Conservation (phyloP, 2,113 vertebrate genomes). For the Ariopsis seemanni region DNA sequence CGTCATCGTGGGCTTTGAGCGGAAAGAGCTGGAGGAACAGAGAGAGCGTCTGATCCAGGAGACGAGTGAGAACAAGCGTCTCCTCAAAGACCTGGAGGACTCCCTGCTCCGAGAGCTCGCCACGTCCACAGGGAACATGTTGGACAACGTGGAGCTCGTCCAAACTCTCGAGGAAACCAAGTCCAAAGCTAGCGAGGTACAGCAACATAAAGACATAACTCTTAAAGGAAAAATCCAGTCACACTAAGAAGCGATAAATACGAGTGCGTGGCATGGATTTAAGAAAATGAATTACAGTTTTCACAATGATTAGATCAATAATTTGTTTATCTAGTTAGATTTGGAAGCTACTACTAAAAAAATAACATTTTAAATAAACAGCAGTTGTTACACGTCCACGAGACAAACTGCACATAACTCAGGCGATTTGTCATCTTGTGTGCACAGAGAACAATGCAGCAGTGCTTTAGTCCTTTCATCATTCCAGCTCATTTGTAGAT, state of each 20-base stretch:
- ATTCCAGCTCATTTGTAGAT: neutral
- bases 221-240: constrained; percentile 18
- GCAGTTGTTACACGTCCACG: too few relatives aligned
- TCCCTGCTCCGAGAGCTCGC: constrained; percentile 88
- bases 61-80: constrained; percentile 89
- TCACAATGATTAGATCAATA: neutral
- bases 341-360: too few relatives aligned
- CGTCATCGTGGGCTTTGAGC: constrained; percentile 86
- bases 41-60: constrained; percentile 87
- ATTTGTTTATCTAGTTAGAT: too few relatives aligned
- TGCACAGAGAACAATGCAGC: neutral
- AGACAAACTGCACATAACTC: too few relatives aligned
- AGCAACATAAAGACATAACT: neutral
- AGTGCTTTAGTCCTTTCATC: neutral
- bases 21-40: constrained; percentile 89
- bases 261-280: neutral
- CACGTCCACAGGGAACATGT: constrained; percentile 92
- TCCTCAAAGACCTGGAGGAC: constrained; percentile 90
- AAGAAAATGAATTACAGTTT: too few relatives aligned
- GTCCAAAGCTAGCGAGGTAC: constrained; percentile 87
- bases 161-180: constrained; percentile 91
- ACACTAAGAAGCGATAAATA: too few relatives aligned
- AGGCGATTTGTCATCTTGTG: neutral
- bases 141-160: constrained; percentile 92
- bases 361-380: too few relatives aligned